Conservation (phyloP, 1,140 invertebrate genomes). For the Trachelipus rathkii region DNA sequence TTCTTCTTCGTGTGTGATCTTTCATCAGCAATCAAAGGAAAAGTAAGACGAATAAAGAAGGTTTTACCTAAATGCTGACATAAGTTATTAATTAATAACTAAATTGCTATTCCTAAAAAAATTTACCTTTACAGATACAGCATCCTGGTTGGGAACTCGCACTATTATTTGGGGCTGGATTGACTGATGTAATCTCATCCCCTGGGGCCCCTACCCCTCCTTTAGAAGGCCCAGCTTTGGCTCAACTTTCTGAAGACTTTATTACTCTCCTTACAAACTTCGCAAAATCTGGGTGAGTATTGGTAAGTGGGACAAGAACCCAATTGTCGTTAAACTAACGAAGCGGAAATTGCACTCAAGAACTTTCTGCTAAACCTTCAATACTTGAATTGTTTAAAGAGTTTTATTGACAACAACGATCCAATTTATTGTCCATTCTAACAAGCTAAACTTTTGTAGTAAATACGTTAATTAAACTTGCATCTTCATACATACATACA, state of each 20-base stretch:
- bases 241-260: slow-evolving; percentile 42
- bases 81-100: too few relatives aligned
- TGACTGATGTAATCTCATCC: slow-evolving; percentile 37
- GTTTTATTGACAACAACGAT: too few relatives aligned
- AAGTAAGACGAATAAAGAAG: slow-evolving; percentile 24
- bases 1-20: slow-evolving; percentile 36
- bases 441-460: too few relatives aligned
- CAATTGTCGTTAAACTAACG: too few relatives aligned
- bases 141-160: slow-evolving; percentile 41
- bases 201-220: slow-evolving; percentile 35
- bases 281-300: slow-evolving; percentile 42
- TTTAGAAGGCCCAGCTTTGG: slow-evolving; percentile 27
- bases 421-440: too few relatives aligned
- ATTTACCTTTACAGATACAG: slow-evolving; percentile 27
- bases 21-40: slow-evolving; percentile 4
- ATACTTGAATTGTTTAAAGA: too few relatives aligned
- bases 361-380: too few relatives aligned
- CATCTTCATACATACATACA: too few relatives aligned
- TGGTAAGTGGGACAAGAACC: background rate
- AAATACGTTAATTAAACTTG: too few relatives aligned
- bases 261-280: slow-evolving; percentile 44
- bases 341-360: too few relatives aligned
- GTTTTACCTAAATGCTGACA: too few relatives aligned
- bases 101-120: too few relatives aligned
- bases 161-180: slow-evolving; percentile 37